Conservation (phyloP, 2,113 vertebrate genomes). For the Helogale parvula region DNA sequence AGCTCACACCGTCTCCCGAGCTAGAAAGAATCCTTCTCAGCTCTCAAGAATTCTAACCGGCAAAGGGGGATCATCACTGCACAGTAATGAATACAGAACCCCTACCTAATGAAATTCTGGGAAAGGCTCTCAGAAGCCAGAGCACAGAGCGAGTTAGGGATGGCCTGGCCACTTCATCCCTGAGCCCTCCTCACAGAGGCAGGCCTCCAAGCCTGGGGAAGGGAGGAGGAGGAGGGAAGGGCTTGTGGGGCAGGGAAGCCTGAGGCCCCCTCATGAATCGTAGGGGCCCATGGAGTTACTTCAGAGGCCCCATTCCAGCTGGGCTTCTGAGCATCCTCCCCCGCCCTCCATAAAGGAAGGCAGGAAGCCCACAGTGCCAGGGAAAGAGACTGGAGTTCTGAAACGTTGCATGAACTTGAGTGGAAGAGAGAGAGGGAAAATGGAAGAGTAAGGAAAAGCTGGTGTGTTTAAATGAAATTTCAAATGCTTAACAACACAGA, state of each 20-base stretch:
- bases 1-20: not conserved
- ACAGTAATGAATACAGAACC: not conserved
- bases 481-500: not conserved
- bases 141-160: not conserved
- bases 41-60: not conserved
- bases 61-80: not conserved
- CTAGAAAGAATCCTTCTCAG: not conserved
- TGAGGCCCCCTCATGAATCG: not conserved
- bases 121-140: not conserved
- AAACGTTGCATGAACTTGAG: not conserved
- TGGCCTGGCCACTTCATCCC: not conserved
- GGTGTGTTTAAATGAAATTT: not conserved
- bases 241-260: not conserved
- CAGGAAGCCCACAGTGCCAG: not conserved
- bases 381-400: not conserved
- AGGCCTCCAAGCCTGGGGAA: not conserved
- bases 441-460: not conserved
- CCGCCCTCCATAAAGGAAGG: not conserved
- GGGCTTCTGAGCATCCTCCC: not conserved
- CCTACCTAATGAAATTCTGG: not conserved
- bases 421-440: not conserved
- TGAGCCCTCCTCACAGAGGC: not conserved
- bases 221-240: not conserved
- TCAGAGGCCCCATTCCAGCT: rapidly evolving
- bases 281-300: not conserved